A percentile compares a stretch with the other conserved stretches of the same genome.
phyloP scores from a whole-genome alignment of 2,888 invertebrate species.

The Blastobasis lacticolella region DNA sequence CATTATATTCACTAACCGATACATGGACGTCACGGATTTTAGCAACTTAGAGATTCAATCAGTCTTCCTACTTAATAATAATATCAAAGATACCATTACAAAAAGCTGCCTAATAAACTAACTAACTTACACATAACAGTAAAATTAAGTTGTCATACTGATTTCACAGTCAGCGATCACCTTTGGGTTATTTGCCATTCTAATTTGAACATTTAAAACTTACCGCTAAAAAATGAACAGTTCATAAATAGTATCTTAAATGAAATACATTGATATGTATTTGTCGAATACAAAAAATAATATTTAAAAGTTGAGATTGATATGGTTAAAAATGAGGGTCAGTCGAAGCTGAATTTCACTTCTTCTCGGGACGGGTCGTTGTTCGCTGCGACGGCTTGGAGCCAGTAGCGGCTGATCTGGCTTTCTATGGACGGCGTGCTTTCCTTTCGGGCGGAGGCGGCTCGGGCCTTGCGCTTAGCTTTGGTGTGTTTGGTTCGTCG shows the following conservation, averaged over 20 bases:
- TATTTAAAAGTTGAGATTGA: neutral
- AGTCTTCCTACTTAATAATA: neutral
- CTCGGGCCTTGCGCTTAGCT: slow-evolving; percentile 55
- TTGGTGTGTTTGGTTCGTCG: slow-evolving; percentile 63
- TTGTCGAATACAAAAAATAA: neutral
- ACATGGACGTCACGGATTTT: neutral
- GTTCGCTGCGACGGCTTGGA: slow-evolving; percentile 75
- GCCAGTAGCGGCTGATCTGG: slow-evolving; percentile 80
- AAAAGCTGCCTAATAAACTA: neutral
- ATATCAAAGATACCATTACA: neutral
- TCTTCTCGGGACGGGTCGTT: slow-evolving; percentile 72
- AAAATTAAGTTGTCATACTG: neutral
- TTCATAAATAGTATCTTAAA: neutral
- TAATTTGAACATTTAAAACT: slow-evolving; percentile 38
- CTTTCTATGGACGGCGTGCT: slow-evolving; percentile 89
- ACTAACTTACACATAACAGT: too few species aligned
- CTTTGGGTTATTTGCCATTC: slow-evolving; percentile 18
- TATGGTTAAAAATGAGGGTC: slow-evolving; percentile 12
- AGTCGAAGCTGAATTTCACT: slow-evolving; percentile 66
- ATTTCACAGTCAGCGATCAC: slow-evolving; percentile 16
- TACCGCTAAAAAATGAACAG: slow-evolving; percentile 2
- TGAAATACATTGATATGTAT: neutral
- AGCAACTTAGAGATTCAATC: neutral
- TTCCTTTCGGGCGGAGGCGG: slow-evolving; percentile 66
- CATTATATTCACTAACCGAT: too few species aligned